phyloP scores from a whole-genome alignment of 2,888 invertebrate genomes.

The Ichneumoninae sp. region DNA sequence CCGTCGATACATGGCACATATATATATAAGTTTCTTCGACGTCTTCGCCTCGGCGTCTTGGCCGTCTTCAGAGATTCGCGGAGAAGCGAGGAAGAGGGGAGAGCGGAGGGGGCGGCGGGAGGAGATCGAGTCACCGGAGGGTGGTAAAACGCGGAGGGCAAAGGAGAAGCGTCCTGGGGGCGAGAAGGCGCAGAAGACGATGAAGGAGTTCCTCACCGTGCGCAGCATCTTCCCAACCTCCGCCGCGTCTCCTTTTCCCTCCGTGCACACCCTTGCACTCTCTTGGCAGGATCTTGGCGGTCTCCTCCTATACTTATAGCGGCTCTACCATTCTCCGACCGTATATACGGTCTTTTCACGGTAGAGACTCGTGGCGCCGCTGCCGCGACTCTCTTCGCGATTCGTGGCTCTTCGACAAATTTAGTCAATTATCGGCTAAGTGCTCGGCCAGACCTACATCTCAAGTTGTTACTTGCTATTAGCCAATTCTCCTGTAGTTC shows the following conservation, averaged over 20 bases:
- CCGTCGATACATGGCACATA: neutral
- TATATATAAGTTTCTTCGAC: conserved; percentile 2
- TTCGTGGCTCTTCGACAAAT: conserved; percentile 81
- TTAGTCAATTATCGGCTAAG: conserved; percentile 84
- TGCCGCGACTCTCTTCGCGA: conserved; percentile 70
- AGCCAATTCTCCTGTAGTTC: conserved; percentile 57
- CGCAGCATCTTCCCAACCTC: conserved; percentile 53
- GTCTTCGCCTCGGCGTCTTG: conserved; percentile 37
- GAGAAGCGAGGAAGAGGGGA: conserved; percentile 34
- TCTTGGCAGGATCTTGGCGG: conserved; percentile 10
- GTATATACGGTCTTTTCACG: conserved; percentile 13
- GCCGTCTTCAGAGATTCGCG: conserved; percentile 58
- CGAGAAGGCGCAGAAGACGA: conserved; percentile 36
- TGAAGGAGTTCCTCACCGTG: conserved; percentile 54
- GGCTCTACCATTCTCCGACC: conserved; percentile 25
- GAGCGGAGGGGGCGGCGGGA: neutral
- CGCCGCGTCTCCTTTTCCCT: conserved; percentile 7
- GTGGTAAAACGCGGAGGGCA: conserved; percentile 44
- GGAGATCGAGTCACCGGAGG: conserved; percentile 10
- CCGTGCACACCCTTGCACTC: conserved; percentile 17
- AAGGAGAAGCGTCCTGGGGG: conserved; percentile 9
- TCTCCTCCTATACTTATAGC: conserved; percentile 12
- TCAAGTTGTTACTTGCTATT: conserved; percentile 71
- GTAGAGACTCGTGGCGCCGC: conserved; percentile 18
- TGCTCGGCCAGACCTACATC: conserved; percentile 81